These are phyloP conservation scores for Muscidifurax raptorellus DNA, from an alignment of 1,140 invertebrate genomes.

Conservation along the genomic window DNA sequence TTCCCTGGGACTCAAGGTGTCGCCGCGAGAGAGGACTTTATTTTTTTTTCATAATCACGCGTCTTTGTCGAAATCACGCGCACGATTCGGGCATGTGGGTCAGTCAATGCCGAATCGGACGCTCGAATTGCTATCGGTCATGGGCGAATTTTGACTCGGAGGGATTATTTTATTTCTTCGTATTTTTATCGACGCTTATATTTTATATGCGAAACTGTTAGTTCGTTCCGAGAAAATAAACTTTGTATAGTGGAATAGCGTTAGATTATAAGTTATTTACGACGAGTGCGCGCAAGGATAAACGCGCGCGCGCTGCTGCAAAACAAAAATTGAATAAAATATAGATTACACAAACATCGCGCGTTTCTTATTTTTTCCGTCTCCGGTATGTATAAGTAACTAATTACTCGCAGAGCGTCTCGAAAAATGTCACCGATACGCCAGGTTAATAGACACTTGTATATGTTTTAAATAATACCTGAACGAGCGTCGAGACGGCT, in stretches of 20 bases:
- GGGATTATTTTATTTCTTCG: too few species aligned
- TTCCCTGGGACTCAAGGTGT: background rate
- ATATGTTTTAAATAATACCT: conserved; percentile 73
- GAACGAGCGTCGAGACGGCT: conserved; percentile 77
- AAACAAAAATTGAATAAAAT: background rate
- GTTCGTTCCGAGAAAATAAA: background rate
- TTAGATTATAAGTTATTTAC: background rate
- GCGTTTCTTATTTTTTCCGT: background rate
- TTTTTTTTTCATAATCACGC: background rate
- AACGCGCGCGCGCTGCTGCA: background rate
- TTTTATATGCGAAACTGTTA: background rate
- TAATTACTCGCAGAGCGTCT: too few species aligned
- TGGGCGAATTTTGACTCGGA: background rate
- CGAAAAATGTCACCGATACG: background rate
- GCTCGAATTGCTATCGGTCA: background rate
- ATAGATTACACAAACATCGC: too few species aligned
- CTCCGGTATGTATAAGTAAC: too few species aligned
- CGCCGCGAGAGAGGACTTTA: background rate
- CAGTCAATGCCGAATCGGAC: conserved; percentile 8
- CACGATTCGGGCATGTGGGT: too few species aligned
- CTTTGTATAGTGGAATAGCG: background rate
- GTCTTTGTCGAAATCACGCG: background rate
- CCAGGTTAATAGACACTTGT: too few species aligned
- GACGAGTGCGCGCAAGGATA: background rate
- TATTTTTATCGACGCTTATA: background rate